Evolutionary conservation across 2,888 invertebrate genomes (phyloP).

Genomic region (Leptopilina myrica): DNA sequence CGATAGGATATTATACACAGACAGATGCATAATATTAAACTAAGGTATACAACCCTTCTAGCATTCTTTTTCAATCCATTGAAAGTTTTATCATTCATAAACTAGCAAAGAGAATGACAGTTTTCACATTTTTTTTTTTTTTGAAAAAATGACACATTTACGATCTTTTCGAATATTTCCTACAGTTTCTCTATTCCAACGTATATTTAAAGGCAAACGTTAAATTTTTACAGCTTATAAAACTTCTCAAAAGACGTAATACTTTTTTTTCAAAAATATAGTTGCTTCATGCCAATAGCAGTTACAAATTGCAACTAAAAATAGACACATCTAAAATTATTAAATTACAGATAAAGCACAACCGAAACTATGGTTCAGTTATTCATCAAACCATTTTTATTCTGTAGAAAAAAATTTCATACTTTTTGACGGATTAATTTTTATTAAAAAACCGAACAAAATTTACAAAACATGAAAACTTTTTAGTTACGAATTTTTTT

Average conservation of each 20-base stretch:
- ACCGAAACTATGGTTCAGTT: no score
- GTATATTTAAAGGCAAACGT: background rate
- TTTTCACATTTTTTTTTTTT: background rate
- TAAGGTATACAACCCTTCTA: background rate
- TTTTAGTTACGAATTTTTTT: no score
- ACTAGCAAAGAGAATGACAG: background rate
- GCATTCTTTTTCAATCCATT: background rate
- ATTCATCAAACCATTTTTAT: no score
- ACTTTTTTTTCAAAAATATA: no score
- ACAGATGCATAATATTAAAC: background rate
- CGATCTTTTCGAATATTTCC: conserved; percentile 6
- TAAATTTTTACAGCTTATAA: background rate
- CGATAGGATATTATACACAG: background rate
- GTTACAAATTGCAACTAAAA: no score
- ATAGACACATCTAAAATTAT: no score
- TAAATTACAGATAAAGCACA: no score
- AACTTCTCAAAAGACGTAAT: background rate
- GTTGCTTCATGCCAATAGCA: no score
- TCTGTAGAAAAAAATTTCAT: no score
- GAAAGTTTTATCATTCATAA: conserved; percentile 3
- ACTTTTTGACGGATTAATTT: no score
- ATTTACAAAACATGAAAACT: no score
- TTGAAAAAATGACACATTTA: background rate
- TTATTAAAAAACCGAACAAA: no score
- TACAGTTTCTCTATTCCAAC: background rate